These are phyloP conservation scores for Nomada hirtipes DNA, from an alignment of 2,888 invertebrate species.

Conservation along the genomic window DNA sequence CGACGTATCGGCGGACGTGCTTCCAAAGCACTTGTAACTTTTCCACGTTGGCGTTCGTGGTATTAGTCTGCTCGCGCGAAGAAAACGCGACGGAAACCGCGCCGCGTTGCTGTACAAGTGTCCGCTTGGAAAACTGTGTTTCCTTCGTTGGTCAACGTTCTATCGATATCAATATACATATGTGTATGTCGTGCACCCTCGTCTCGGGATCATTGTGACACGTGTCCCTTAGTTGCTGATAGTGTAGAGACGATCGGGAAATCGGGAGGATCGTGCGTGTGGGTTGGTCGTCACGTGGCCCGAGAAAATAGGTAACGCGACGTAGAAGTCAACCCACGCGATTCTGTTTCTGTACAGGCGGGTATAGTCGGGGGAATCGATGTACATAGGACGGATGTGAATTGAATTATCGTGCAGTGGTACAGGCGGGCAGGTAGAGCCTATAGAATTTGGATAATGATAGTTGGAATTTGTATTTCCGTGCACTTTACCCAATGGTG, in stretches of 20 bases:
- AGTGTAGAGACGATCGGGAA: background rate
- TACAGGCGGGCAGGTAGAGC: no score
- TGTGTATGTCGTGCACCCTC: no score
- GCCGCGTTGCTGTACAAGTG: background rate
- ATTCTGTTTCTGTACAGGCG: no score
- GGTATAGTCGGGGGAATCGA: no score
- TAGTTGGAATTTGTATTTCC: no score
- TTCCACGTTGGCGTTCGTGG: background rate
- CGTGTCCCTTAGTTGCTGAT: background rate
- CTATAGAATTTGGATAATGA: background rate
- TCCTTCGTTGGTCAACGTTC: background rate
- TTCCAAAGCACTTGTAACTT: conserved; percentile 6
- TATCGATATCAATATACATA: no score
- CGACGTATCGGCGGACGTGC: conserved; percentile 35
- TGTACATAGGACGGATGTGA: no score
- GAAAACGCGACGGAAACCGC: conserved; percentile 40
- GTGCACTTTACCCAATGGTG: no score
- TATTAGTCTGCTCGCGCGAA: conserved; percentile 36
- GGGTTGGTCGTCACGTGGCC: conserved; percentile 2
- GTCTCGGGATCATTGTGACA: background rate
- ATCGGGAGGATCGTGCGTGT: background rate
- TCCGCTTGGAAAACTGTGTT: background rate
- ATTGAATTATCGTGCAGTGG: no score
- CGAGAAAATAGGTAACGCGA: conserved; percentile 23
- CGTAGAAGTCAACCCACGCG: background rate